A percentile compares a stretch with the other conserved stretches of the same genome.
Conservation (phyloP, 1,140 invertebrate species). For the Hyposmocoma kahamanoa region DNA sequence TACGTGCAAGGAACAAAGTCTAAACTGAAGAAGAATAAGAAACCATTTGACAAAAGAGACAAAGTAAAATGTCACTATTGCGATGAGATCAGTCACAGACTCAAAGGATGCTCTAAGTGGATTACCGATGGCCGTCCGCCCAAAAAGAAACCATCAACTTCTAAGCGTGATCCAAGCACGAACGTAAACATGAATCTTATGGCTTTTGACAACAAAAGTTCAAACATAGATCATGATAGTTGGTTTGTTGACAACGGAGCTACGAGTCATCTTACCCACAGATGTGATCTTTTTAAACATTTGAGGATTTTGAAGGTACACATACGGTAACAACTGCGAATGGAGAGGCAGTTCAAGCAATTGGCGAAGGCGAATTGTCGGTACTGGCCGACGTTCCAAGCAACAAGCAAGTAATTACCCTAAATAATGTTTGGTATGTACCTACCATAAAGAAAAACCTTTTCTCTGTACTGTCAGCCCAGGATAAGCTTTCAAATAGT, state of each 20-base stretch:
- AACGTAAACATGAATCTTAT: not conserved
- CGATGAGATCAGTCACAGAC: not conserved
- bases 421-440: too few species aligned
- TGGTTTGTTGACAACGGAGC: constrained; percentile 13
- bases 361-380: not conserved
- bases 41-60: not conserved
- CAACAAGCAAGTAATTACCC: too few species aligned
- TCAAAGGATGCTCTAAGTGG: not conserved
- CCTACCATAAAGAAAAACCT: too few species aligned
- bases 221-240: not conserved
- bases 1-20: not conserved
- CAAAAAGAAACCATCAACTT: not conserved
- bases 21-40: too few species aligned
- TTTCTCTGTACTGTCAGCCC: too few species aligned
- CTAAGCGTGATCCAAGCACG: not conserved
- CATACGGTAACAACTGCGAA: constrained; percentile 11
- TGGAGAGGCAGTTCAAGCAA: constrained; percentile 3
- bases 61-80: not conserved
- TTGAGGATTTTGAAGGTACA: not conserved
- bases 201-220: constrained; percentile 3
- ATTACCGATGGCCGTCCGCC: not conserved
- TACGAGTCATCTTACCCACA: constrained; percentile 9
- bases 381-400: too few species aligned
- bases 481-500: too few species aligned
- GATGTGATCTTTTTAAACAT: not conserved